Percentiles rank a stretch among this genome's conserved stretches.
These are phyloP conservation scores for Bolborhynchus lineola DNA, from an alignment of 2,113 vertebrate species.

Conservation along the genomic window DNA sequence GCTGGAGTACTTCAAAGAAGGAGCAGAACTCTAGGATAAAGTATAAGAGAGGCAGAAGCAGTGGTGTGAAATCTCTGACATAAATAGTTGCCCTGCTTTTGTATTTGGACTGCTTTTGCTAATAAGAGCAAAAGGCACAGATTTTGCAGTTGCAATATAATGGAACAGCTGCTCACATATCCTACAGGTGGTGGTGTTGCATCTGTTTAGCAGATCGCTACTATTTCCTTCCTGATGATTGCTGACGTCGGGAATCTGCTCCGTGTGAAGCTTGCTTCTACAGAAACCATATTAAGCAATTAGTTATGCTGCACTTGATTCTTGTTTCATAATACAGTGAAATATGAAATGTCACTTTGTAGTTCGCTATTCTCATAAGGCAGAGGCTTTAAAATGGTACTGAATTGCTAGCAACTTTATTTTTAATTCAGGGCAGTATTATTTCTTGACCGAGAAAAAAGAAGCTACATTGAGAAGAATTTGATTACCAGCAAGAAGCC, in stretches of 20 bases:
- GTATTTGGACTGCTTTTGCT: not conserved
- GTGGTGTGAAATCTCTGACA: not conserved
- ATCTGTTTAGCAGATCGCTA: not conserved
- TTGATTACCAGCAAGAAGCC: constrained; percentile 74
- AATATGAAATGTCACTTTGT: not conserved
- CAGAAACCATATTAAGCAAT: not conserved
- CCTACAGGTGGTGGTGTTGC: not conserved
- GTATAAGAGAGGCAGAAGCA: not conserved
- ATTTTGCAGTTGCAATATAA: not conserved
- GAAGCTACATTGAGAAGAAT: constrained; percentile 74
- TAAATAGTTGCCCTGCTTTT: not conserved
- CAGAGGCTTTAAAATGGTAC: not conserved
- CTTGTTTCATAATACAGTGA: not conserved
- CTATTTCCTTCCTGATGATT: not conserved
- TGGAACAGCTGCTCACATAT: not conserved
- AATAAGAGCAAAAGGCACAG: not conserved
- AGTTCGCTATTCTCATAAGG: not conserved
- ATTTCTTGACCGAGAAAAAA: constrained; percentile 87
- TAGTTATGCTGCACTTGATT: not conserved
- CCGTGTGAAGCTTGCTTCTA: not conserved
- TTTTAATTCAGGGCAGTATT: constrained; percentile 80
- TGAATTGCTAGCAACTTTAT: not conserved
- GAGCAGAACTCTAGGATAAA: not conserved
- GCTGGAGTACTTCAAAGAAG: not conserved
- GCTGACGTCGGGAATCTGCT: not conserved